These are phyloP conservation scores for Myoxocephalus aenaeus DNA, from an alignment of 2,797 vertebrate genomes.

Conservation along the genomic window DNA sequence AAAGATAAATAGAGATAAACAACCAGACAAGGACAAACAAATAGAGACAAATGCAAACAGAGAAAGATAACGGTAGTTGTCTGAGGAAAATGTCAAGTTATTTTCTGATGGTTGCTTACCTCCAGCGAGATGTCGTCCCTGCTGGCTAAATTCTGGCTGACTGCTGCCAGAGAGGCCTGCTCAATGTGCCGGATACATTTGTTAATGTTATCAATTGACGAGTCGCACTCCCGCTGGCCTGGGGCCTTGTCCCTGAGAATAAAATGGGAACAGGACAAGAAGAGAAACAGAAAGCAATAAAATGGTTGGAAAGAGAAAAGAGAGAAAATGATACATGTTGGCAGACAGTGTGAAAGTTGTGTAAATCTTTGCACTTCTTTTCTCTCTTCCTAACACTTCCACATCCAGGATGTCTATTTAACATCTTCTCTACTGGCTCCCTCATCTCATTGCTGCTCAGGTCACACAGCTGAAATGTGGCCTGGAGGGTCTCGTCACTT, in stretches of 20 bases:
- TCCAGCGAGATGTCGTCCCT: conserved; percentile 98
- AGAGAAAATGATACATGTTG: background rate
- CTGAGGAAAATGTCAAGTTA: background rate
- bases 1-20: background rate
- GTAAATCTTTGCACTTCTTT: too few relatives aligned
- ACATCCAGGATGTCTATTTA: conserved; percentile 28
- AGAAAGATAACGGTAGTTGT: background rate
- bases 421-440: conserved; percentile 32
- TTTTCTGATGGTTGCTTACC: conserved; percentile 79
- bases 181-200: conserved; percentile 97
- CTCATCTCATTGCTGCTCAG: conserved; percentile 44
- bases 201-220: conserved; percentile 97
- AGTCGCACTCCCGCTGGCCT: conserved; percentile 97
- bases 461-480: conserved; percentile 48
- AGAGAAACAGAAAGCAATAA: conserved; percentile 34
- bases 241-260: conserved; percentile 95
- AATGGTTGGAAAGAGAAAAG: conserved; percentile 34
- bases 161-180: conserved; percentile 94
- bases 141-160: conserved; percentile 94
- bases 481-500: conserved; percentile 26
- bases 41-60: conserved; percentile 12
- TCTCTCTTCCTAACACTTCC: background rate
- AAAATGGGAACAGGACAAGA: conserved; percentile 34
- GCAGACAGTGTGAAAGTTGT: background rate
- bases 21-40: background rate